A percentile compares a stretch with the other conserved stretches of the same genome.
These are phyloP conservation scores for Cenopis cana DNA, from an alignment of 2,888 invertebrate species.

Conservation along the genomic window DNA sequence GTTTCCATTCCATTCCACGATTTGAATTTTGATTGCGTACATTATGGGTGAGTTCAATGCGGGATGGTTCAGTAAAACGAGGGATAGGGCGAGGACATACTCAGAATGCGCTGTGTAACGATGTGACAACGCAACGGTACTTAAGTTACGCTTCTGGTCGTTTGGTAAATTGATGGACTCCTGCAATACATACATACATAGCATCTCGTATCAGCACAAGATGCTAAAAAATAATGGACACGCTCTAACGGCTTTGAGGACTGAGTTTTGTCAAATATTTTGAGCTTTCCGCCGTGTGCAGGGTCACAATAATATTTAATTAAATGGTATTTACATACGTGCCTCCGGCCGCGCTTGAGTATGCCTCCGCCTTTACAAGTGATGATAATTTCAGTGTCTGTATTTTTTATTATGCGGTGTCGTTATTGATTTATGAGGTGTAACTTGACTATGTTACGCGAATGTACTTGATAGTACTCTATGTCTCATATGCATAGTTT, in stretches of 20 bases:
- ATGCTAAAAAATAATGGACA: no score
- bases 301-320: background rate
- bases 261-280: no score
- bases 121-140: no score
- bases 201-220: no score
- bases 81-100: slow-evolving; percentile 12
- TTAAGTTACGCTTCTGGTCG: no score
- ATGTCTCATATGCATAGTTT: slow-evolving; percentile 32
- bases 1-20: slow-evolving; percentile 52
- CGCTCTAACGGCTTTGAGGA: no score
- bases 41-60: slow-evolving; percentile 50
- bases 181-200: no score
- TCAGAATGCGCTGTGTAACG: background rate
- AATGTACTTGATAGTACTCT: slow-evolving; percentile 18
- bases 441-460: slow-evolving; percentile 33
- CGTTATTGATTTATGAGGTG: slow-evolving; percentile 21
- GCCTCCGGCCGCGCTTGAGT: background rate
- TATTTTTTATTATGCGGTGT: slow-evolving; percentile 43
- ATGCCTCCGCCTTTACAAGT: slow-evolving; percentile 19
- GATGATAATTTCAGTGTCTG: slow-evolving; percentile 40
- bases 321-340: background rate
- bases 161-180: no score
- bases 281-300: background rate
- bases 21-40: slow-evolving; percentile 50
- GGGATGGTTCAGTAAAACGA: slow-evolving; percentile 55